Evolutionary conservation across 2,113 vertebrate genomes (phyloP).

Genomic region (Trematomus loennbergii): DNA sequence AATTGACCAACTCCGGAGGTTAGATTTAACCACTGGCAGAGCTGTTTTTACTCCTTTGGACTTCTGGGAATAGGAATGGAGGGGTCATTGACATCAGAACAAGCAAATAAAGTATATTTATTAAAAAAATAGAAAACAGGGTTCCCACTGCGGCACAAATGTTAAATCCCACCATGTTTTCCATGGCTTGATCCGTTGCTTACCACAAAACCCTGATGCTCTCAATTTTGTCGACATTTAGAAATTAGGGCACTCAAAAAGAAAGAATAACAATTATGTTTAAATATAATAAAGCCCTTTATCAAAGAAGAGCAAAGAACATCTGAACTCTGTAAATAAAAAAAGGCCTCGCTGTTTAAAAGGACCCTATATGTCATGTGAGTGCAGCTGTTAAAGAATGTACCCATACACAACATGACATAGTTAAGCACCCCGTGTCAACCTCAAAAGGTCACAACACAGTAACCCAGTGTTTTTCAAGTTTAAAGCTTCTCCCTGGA

Average conservation of each 20-base stretch:
- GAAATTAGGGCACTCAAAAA: neutral
- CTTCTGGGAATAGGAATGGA: slow-evolving; percentile 23
- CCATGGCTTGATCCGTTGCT: neutral
- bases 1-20: neutral
- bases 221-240: too few relatives aligned
- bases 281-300: neutral
- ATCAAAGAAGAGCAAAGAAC: neutral
- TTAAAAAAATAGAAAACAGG: neutral
- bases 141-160: slow-evolving; percentile 12
- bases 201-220: too few relatives aligned
- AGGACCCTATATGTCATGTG: neutral
- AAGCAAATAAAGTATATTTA: slow-evolving; percentile 28
- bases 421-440: neutral
- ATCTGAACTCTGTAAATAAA: neutral
- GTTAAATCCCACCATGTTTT: slow-evolving; percentile 28
- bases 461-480: too few relatives aligned
- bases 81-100: slow-evolving; percentile 32
- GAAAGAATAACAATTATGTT: neutral
- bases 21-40: neutral
- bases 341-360: neutral
- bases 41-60: slow-evolving; percentile 7
- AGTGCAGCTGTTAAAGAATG: slow-evolving; percentile 4
- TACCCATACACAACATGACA: too few relatives aligned
- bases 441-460: neutral
- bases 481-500: too few relatives aligned